Evolutionary conservation across 1,140 invertebrate genomes (phyloP).

Genomic region (Drosophila melanica): DNA sequence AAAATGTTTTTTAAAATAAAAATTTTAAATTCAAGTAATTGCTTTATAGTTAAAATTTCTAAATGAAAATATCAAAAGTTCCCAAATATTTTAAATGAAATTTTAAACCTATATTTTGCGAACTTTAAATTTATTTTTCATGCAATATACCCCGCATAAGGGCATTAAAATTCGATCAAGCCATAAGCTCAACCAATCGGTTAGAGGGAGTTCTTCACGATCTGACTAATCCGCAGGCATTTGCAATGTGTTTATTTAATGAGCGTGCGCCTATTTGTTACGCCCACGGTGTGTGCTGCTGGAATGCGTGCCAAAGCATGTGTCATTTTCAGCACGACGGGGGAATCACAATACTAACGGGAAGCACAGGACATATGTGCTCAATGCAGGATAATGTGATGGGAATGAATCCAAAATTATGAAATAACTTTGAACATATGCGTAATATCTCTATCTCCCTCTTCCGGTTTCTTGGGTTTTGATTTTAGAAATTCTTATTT

Average conservation of each 20-base stretch:
- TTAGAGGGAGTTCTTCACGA: not conserved
- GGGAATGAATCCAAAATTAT: not conserved
- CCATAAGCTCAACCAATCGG: not conserved
- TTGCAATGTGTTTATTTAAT: constrained; percentile 7
- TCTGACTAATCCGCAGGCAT: not conserved
- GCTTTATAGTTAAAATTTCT: too few species aligned
- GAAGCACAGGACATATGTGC: not conserved
- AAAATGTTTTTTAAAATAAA: too few species aligned
- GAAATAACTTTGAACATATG: too few species aligned
- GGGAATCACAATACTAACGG: not conserved
- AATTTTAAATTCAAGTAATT: too few species aligned
- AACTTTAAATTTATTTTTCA: too few species aligned
- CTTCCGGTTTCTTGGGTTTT: not conserved
- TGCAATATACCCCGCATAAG: not conserved
- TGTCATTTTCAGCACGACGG: not conserved
- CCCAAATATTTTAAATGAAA: too few species aligned
- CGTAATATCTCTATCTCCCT: too few species aligned
- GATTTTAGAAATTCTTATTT: constrained; percentile 2
- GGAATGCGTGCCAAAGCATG: not conserved
- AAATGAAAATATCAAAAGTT: too few species aligned
- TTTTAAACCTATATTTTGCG: too few species aligned
- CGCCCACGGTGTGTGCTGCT: not conserved
- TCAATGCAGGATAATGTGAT: not conserved
- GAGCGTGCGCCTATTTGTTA: not conserved
- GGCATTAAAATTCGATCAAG: not conserved